Base-by-base conservation (phyloP, 2,888 invertebrate species). In the Drosophila prostipennis region DNA sequence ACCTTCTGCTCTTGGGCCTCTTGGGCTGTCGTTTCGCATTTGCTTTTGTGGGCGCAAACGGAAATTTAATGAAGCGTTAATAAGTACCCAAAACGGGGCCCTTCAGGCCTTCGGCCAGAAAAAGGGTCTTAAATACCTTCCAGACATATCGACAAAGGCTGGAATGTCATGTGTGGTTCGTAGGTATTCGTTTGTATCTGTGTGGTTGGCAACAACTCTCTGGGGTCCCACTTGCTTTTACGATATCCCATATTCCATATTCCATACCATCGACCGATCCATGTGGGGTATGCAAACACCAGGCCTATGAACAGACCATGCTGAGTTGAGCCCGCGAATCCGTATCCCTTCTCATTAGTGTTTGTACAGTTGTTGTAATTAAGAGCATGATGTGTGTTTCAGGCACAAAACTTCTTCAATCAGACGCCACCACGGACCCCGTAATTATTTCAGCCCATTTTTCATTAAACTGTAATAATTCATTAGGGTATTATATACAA, bases 381-480 rank as follows among this genome's bases (percentile, higher is more conserved):
- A 82, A 73, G 80, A 77, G 46, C 65, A 65, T 54, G 51, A 61
- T 81, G 72, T 79, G 26, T 26, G 26, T 76, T 63, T 74, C 53
- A 32, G 72, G 70, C 59, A 53, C 70, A 64, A 49, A 52, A 39
- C 77, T 48, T 79, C 68, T 75, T 42, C 75, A 72, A 79, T 71
- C 53, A 49, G 65, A 53, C 71, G 65, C 65, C 65, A 69, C 60
- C 65, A 69, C 60, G 72, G 59, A 68, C 75, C 77, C 36, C 14
- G 45, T 58, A 78, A 71, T 76, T 78, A 72, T 71, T 53, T 56
- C 68, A 65, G 57, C 70, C 77, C 72, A 87, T 84, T 87, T 78
- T 87, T 85, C 82, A 85, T 85, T 79, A 76, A 87, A 78, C 72
- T 89, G 87, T 87, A 87, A 87, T 83, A 75, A 83, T 81, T 89